Evolutionary conservation across 2,888 invertebrate species (phyloP).

Genomic region (Troides aeacus): DNA sequence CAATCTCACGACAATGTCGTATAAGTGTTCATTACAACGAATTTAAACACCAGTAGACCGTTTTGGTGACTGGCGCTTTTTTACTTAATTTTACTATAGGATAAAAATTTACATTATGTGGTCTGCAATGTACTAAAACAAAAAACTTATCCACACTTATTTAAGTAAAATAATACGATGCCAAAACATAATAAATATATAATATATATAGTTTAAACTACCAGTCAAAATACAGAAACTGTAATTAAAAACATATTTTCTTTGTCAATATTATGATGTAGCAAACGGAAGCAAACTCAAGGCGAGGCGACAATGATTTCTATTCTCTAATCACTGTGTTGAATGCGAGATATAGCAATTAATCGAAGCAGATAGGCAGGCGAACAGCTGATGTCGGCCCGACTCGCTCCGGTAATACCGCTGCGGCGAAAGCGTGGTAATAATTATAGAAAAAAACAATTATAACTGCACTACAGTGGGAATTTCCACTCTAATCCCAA

Average conservation of each 20-base stretch:
- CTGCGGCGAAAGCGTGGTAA: conserved; percentile 65
- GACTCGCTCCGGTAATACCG: conserved; percentile 57
- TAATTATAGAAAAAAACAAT: conserved; percentile 39
- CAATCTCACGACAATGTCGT: neutral
- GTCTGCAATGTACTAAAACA: too few relatives aligned
- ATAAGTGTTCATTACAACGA: too few relatives aligned
- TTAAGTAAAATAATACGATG: too few relatives aligned
- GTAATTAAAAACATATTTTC: neutral
- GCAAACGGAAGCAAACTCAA: neutral
- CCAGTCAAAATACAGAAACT: neutral
- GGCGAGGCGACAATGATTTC: conserved; percentile 34
- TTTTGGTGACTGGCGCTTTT: too few relatives aligned
- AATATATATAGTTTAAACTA: neutral
- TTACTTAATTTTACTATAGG: too few relatives aligned
- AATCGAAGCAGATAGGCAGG: conserved; percentile 56
- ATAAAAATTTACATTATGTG: too few relatives aligned
- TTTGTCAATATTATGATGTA: neutral
- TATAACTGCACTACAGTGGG: conserved; percentile 2
- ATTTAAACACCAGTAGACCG: too few relatives aligned
- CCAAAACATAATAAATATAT: neutral
- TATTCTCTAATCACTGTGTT: conserved; percentile 36
- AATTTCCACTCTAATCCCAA: neutral
- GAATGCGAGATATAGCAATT: conserved; percentile 59
- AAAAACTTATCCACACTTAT: too few relatives aligned
- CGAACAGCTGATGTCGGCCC: conserved; percentile 72